These are phyloP conservation scores for Drosophila ercepeae DNA, from an alignment of 1,140 invertebrate genomes.

Conservation along the genomic window DNA sequence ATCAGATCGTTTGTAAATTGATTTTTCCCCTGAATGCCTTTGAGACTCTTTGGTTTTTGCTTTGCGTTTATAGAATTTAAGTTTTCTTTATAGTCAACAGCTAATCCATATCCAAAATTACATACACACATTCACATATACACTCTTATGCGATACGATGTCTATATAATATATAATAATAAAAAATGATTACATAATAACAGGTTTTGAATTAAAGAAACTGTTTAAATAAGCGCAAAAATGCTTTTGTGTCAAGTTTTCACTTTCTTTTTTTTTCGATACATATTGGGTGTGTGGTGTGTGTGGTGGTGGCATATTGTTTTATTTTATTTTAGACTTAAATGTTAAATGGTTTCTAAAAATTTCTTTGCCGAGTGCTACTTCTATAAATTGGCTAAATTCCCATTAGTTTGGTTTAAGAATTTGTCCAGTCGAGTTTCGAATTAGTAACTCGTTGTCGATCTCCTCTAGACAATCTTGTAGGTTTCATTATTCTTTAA, in stretches of 20 bases:
- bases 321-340: constrained; percentile 59
- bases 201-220: constrained; percentile 73
- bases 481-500: background rate
- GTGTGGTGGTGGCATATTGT: constrained; percentile 33
- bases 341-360: constrained; percentile 58
- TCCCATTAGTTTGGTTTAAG: constrained; percentile 41
- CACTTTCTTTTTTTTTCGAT: constrained; percentile 42
- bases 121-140: constrained; percentile 50
- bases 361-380: constrained; percentile 52
- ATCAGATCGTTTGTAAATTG: constrained; percentile 30
- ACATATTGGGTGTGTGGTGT: constrained; percentile 15
- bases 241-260: constrained; percentile 32
- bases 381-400: constrained; percentile 74
- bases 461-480: constrained; percentile 19
- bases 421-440: background rate
- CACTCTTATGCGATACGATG: constrained; percentile 47
- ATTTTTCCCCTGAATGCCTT: constrained; percentile 27
- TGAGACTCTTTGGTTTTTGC: constrained; percentile 23
- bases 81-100: constrained; percentile 43
- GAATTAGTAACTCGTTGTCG: background rate
- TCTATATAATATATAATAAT: constrained; percentile 53
- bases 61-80: constrained; percentile 48
- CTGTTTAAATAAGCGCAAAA: constrained; percentile 63
- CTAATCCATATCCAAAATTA: constrained; percentile 63
- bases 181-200: constrained; percentile 60